A percentile compares a stretch with the other conserved stretches of the same genome.
These are phyloP conservation scores for Coptotermes formosanus DNA, from an alignment of 1,140 invertebrate species.

Conservation along the genomic window DNA sequence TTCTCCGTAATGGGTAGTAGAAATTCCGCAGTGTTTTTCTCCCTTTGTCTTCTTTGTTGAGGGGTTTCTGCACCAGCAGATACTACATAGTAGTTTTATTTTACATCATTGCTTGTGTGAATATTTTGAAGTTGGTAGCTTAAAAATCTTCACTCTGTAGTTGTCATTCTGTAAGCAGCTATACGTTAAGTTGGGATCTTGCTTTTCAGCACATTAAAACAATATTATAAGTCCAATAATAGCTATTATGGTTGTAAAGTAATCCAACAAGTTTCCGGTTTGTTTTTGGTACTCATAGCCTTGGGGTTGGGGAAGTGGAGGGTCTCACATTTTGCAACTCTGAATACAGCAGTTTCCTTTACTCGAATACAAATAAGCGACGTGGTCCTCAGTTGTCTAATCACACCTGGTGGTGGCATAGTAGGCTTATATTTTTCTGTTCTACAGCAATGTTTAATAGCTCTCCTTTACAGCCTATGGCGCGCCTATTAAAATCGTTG, in stretches of 20 bases:
- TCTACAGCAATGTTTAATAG: too few species aligned
- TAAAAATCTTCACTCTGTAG: not conserved
- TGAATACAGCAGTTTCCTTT: conserved; percentile 12
- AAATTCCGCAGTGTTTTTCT: not conserved
- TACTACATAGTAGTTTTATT: not conserved
- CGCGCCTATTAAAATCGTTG: too few species aligned
- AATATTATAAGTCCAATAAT: conserved; percentile 20
- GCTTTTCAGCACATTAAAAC: conserved; percentile 13
- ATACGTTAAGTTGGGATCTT: not conserved
- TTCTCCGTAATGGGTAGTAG: not conserved
- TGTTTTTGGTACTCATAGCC: not conserved
- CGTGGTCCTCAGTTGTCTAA: not conserved
- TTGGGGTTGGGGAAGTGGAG: not conserved
- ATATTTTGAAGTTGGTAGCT: not conserved
- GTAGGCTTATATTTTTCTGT: too few species aligned
- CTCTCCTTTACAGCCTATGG: too few species aligned
- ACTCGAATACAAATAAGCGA: conserved; percentile 15
- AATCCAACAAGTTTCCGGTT: conserved; percentile 18
- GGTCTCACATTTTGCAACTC: conserved; percentile 8
- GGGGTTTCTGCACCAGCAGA: not conserved
- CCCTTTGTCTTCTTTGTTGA: not conserved
- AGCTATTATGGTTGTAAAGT: conserved; percentile 19
- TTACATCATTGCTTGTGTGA: not conserved
- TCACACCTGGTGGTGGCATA: not conserved
- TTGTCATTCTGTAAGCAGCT: not conserved